Evolutionary conservation across 2,888 invertebrate genomes (phyloP), one percentile per base, ranked within the genome.

Genomic region (Rotaria macrura): DNA sequence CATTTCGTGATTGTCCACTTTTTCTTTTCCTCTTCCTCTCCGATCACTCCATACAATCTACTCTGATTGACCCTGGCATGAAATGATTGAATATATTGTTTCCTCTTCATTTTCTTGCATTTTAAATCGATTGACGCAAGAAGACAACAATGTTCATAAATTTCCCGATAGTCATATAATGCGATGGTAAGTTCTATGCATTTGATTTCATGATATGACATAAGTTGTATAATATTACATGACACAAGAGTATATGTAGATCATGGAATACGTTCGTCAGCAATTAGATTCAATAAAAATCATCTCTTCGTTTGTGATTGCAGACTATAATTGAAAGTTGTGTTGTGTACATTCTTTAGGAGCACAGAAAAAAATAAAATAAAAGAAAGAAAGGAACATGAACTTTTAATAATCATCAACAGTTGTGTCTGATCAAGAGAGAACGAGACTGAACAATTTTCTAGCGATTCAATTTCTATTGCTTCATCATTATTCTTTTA

Each of bases 31-130:
- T 65, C 65, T 65, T 65, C 34, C 65, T 65, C 65, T 65, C 7
- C 65, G 65, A 38, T 65, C 65, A 34, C 34, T 65, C 38, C 20
- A 20, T 20, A 34, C 34, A 65, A 65, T 65, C 65, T 34, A 34
- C 34, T 65, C 65, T 65, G 65, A 65, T 65, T 65, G 65, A 65
- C 65, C 65, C 65, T 65, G 65, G 65, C 65, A 65, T 65, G 29
- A 29, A 20, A 34, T 65, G 65, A 65, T 65, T 65, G 65, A 34
- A 29, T 20, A 38, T 38, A 65, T 65, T 65, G 65, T 65, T 12
- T 65, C 65, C 34, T 65, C 65, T 25, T 54, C 54, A 2, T 54
- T 54, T 54, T 25, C 9, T 54, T 23, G 4, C 23, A 52, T 52
- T 25, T 65, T 20, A 65, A 4, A 34, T 7, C 12, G 65, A 65